phyloP scores from a whole-genome alignment of 2,888 invertebrate genomes.

The Tenthredo mesomela region DNA sequence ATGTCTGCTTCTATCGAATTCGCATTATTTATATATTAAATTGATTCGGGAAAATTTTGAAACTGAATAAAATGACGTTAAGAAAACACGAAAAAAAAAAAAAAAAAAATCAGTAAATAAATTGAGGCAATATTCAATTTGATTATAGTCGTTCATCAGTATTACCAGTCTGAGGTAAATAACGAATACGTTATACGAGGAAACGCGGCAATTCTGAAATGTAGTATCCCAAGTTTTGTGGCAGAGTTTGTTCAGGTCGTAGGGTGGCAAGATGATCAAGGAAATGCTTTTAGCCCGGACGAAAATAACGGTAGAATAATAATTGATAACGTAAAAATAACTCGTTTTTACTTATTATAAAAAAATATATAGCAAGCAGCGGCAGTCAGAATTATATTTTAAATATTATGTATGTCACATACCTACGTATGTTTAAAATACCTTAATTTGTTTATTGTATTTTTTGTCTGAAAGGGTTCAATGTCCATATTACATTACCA shows the following conservation, averaged over 20 bases:
- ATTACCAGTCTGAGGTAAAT: constrained; percentile 93
- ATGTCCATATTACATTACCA: not conserved
- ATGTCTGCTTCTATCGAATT: not conserved
- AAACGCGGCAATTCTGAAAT: constrained; percentile 92
- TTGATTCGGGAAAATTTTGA: not conserved
- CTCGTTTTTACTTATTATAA: not conserved
- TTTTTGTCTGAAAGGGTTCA: not conserved
- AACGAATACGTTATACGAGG: constrained; percentile 94
- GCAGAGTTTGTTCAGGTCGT: constrained; percentile 95
- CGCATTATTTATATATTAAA: not conserved
- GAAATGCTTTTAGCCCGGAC: constrained; percentile 75
- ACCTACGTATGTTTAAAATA: not conserved
- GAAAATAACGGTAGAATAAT: constrained; percentile 70
- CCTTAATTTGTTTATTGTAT: not conserved
- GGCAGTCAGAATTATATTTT: constrained; percentile 30
- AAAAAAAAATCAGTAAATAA: not conserved
- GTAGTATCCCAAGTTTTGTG: constrained; percentile 94
- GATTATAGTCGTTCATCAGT: constrained; percentile 91
- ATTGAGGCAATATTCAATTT: constrained; percentile 54
- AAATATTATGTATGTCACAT: not conserved
- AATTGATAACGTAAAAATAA: constrained; percentile 5
- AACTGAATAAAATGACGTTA: not conserved
- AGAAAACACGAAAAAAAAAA: not conserved
- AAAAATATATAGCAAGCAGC: constrained; percentile 38
- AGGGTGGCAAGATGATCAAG: constrained; percentile 84